Conservation (phyloP, 2,113 vertebrate species). For the Colinus virginianus region DNA sequence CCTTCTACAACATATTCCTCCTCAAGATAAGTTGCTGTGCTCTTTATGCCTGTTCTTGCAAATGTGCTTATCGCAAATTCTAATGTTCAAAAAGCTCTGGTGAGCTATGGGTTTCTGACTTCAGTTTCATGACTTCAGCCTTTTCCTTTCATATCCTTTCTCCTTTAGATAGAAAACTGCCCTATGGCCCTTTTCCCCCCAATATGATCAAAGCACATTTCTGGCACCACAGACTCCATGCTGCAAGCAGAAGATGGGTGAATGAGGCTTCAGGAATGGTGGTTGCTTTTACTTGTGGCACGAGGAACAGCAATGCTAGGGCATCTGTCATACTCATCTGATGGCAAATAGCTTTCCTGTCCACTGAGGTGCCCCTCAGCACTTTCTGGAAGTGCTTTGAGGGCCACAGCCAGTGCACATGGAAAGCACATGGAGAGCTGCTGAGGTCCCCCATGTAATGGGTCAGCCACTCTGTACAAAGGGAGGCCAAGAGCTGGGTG, state of each 20-base stretch:
- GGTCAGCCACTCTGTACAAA: rapidly evolving
- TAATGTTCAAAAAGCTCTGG: neutral
- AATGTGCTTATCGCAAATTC: neutral
- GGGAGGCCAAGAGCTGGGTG: rapidly evolving
- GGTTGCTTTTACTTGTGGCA: neutral
- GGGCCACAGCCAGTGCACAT: neutral
- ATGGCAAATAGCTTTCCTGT: neutral
- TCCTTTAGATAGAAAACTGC: neutral
- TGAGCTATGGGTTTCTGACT: neutral
- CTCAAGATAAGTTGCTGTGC: neutral
- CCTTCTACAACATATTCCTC: neutral
- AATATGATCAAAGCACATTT: neutral
- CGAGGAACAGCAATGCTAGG: neutral
- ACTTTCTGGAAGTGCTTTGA: neutral
- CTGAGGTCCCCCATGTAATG: rapidly evolving
- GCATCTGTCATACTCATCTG: neutral
- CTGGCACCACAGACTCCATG: neutral
- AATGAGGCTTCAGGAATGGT: neutral
- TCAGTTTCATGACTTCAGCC: neutral
- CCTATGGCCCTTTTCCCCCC: neutral
- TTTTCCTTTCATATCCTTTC: neutral
- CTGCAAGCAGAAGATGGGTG: rapidly evolving
- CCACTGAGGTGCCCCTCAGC: rapidly evolving
- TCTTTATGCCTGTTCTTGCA: neutral
- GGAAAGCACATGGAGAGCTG: neutral